phyloP scores from a whole-genome alignment of 2,888 invertebrate species.

The Dicranocentrus wangi region DNA sequence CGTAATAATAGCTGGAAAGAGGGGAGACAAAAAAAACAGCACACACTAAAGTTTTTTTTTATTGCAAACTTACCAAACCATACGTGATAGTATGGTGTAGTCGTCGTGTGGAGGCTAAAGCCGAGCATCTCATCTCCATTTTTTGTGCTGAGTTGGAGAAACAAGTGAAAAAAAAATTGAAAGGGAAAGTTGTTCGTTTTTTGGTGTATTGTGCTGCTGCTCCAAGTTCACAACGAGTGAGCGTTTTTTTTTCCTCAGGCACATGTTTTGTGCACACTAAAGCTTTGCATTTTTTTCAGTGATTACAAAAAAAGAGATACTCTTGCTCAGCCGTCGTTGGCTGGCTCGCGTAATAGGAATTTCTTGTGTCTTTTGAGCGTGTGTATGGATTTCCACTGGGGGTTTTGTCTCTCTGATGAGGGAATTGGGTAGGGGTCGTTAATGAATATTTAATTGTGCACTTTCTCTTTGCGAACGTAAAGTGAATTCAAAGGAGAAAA shows the following conservation, averaged over 20 bases:
- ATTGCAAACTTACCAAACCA: slow-evolving; percentile 24
- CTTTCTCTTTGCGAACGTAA: slow-evolving; percentile 35
- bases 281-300: slow-evolving; percentile 18
- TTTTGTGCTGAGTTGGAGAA: slow-evolving; percentile 37
- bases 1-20: not conserved
- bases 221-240: too few relatives aligned
- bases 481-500: slow-evolving; percentile 39
- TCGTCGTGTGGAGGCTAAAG: too few relatives aligned
- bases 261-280: slow-evolving; percentile 24
- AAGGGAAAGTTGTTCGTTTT: slow-evolving; percentile 52
- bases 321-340: not conserved
- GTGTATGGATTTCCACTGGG: slow-evolving; percentile 6
- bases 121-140: too few relatives aligned
- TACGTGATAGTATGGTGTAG: slow-evolving; percentile 40
- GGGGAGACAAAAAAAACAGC: slow-evolving; percentile 13
- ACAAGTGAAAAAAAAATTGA: slow-evolving; percentile 43
- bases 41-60: slow-evolving; percentile 41
- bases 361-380: not conserved
- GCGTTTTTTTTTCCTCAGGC: not conserved
- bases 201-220: slow-evolving; percentile 9
- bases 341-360: not conserved
- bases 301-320: slow-evolving; percentile 9
- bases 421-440: slow-evolving; percentile 46
- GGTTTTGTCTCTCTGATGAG: slow-evolving; percentile 33
- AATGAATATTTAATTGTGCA: slow-evolving; percentile 64